A percentile compares a stretch with the other conserved stretches of the same genome.
Conservation (phyloP, 1,140 invertebrate species). For the Piezodorus guildinii region DNA sequence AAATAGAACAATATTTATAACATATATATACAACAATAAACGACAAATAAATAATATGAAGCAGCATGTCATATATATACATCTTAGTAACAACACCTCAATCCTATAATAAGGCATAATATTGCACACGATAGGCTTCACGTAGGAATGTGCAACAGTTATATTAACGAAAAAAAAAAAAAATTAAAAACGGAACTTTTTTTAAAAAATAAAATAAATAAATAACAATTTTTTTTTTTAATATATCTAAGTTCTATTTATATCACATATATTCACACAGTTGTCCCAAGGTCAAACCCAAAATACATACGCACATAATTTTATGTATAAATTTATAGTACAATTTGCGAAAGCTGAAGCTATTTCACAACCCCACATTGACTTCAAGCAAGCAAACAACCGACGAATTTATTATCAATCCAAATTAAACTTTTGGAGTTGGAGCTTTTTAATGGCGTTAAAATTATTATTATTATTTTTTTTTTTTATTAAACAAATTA, state of each 20-base stretch:
- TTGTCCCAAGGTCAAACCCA: not conserved
- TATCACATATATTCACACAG: not conserved
- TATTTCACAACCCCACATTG: slow-evolving; percentile 17
- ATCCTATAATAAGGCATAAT: not conserved
- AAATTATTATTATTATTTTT: too few relatives aligned
- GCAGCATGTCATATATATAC: slow-evolving; percentile 8
- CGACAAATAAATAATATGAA: slow-evolving; percentile 10
- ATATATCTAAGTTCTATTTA: not conserved
- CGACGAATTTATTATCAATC: not conserved
- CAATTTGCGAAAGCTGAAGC: slow-evolving; percentile 16
- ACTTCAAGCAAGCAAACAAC: slow-evolving; percentile 8
- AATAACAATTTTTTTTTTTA: not conserved
- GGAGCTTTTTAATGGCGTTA: too few relatives aligned
- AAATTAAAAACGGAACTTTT: not conserved
- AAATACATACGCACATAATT: too few relatives aligned
- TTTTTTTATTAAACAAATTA: too few relatives aligned
- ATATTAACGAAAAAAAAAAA: not conserved
- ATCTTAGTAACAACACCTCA: slow-evolving; percentile 1
- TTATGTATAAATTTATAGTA: not conserved
- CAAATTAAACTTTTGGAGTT: too few relatives aligned
- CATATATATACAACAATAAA: slow-evolving; percentile 2
- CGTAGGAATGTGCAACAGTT: slow-evolving; percentile 2
- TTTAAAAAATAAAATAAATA: slow-evolving; percentile 4
- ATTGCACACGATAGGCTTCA: slow-evolving; percentile 2
- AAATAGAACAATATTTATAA: slow-evolving; percentile 10